Evolutionary conservation across 2,113 vertebrate genomes (phyloP).

Genomic region (Edolisoma coerulescens): DNA sequence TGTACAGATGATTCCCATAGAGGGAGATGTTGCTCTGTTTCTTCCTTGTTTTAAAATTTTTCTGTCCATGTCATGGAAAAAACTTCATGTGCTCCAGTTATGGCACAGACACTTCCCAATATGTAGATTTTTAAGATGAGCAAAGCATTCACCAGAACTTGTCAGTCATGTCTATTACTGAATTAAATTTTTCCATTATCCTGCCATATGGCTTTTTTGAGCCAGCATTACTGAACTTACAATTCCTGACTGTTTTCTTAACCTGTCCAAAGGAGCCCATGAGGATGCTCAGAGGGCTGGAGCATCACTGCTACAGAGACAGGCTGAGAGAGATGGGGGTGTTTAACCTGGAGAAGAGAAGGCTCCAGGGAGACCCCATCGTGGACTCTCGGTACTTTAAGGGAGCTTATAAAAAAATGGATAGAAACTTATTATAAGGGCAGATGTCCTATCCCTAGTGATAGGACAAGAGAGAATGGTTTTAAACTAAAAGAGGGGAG

Average conservation of each 20-base stretch:
- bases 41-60: not conserved
- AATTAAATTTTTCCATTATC: not conserved
- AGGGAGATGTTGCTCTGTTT: conserved; percentile 28
- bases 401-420: not conserved
- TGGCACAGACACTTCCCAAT: rapidly evolving
- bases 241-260: not conserved
- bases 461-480: not conserved
- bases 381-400: not conserved
- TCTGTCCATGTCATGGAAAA: not conserved
- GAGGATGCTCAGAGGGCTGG: not conserved
- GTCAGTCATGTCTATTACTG: not conserved
- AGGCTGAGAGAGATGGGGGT: not conserved
- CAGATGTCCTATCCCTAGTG: not conserved
- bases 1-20: not conserved
- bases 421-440: not conserved
- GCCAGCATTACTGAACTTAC: not conserved
- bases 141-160: not conserved
- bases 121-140: not conserved
- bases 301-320: not conserved
- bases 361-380: not conserved
- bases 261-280: not conserved
- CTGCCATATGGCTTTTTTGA: not conserved
- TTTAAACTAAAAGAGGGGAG: not conserved
- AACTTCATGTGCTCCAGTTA: not conserved
- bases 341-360: not conserved